phyloP scores from a whole-genome alignment of 2,797 vertebrate genomes.

The Acanthurus tractus region DNA sequence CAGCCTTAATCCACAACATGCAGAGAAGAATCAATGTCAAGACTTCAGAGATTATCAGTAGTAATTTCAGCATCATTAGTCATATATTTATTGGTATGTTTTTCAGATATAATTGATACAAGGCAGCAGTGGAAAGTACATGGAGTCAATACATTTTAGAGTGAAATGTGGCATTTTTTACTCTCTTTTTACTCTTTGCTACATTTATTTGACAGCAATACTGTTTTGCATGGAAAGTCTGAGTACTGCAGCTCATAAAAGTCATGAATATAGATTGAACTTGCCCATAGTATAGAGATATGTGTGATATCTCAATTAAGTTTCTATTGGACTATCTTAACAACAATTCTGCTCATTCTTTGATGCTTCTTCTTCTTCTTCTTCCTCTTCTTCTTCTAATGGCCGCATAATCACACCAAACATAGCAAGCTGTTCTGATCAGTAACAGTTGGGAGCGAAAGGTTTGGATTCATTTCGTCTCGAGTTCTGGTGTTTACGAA shows the following conservation, averaged over 20 bases:
- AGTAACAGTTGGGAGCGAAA: no score
- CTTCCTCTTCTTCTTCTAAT: no score
- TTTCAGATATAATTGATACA: background rate
- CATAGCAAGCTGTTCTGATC: no score
- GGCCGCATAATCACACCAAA: no score
- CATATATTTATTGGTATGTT: background rate
- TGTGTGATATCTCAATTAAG: background rate
- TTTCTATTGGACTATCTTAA: background rate
- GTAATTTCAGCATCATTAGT: conserved; percentile 10
- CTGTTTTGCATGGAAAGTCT: background rate
- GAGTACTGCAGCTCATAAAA: background rate
- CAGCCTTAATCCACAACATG: conserved; percentile 29
- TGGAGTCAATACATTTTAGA: background rate
- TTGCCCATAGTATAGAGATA: no score
- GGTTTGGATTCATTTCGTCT: background rate
- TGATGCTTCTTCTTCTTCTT: background rate
- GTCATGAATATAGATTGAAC: background rate
- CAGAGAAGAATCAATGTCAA: conserved; percentile 38
- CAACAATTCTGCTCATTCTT: background rate
- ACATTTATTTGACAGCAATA: background rate
- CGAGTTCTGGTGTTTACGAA: background rate
- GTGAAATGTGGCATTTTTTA: background rate
- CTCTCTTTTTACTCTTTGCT: background rate
- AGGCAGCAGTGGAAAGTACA: background rate
- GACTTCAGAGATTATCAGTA: conserved; percentile 29